Evolutionary conservation across 2,113 vertebrate species (phyloP).

Genomic region (Gallinago media): DNA sequence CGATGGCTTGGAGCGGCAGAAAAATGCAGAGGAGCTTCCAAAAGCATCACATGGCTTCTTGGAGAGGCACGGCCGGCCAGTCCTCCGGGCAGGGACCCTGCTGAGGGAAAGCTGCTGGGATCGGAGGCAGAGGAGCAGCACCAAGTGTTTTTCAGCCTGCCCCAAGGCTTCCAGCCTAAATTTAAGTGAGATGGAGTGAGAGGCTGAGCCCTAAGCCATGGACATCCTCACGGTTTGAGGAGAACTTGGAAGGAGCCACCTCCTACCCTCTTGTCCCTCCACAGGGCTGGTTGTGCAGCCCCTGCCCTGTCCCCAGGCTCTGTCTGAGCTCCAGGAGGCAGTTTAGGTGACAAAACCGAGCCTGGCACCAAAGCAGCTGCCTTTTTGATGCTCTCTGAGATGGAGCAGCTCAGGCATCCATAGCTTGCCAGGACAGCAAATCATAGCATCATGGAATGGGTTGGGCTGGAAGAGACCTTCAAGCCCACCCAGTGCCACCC

Average conservation of each 20-base stretch:
- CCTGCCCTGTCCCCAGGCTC: background rate
- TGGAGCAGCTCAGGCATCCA: background rate
- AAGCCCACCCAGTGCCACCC: background rate
- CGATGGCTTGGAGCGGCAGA: slow-evolving; percentile 28
- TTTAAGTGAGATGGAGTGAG: background rate
- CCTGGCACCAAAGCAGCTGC: background rate
- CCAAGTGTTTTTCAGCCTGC: background rate
- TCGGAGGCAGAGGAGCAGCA: background rate
- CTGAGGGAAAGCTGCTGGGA: background rate
- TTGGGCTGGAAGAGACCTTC: background rate
- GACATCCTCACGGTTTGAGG: background rate
- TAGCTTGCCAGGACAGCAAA: background rate
- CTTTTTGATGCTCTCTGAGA: background rate
- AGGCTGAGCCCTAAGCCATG: background rate
- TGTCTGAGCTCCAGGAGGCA: background rate
- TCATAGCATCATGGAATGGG: background rate
- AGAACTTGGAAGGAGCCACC: background rate
- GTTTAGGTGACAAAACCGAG: background rate
- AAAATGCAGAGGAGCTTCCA: slow-evolving; percentile 46
- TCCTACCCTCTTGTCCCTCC: background rate
- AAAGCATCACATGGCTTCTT: slow-evolving; percentile 32
- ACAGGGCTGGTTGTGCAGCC: background rate
- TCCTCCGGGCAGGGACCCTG: background rate
- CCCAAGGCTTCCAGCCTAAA: background rate
- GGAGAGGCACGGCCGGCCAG: background rate